phyloP scores from a whole-genome alignment of 2,888 invertebrate genomes.

The Callinectes sapidus region DNA sequence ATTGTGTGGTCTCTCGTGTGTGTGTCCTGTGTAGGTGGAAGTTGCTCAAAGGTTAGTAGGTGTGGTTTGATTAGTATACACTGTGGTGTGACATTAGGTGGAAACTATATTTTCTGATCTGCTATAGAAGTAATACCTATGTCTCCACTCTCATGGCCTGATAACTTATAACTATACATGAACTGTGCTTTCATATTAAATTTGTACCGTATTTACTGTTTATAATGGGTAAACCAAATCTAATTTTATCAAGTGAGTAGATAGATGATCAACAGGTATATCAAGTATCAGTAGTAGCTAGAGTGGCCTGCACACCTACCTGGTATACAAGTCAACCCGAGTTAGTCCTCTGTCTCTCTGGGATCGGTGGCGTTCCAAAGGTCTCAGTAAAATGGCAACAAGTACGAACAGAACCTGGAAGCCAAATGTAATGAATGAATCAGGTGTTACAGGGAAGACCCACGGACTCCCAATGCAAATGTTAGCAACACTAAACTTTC shows the following conservation, averaged over 20 bases:
- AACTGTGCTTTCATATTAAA: conserved; percentile 25
- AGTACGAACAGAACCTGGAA: neutral
- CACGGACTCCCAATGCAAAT: neutral
- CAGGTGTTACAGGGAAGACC: neutral
- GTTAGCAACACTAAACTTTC: neutral
- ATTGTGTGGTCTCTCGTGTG: neutral
- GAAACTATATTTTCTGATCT: conserved; percentile 21
- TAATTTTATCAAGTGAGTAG: neutral
- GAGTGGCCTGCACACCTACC: neutral
- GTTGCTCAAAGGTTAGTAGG: conserved; percentile 3
- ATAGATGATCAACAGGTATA: neutral
- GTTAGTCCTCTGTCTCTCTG: neutral
- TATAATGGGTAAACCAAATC: neutral
- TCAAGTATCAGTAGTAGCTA: neutral
- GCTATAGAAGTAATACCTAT: neutral
- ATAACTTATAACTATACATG: neutral
- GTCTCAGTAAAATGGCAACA: neutral
- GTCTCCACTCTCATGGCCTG: conserved; percentile 10
- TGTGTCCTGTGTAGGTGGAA: conserved; percentile 3
- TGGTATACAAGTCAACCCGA: neutral
- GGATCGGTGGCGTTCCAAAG: neutral
- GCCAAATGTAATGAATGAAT: neutral
- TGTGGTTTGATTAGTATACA: neutral
- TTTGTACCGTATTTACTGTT: neutral
- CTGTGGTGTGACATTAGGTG: neutral